Percentiles rank a stretch among this genome's conserved stretches.
Conservation (phyloP, 2,113 vertebrate species). For the Trachemys scripta region DNA sequence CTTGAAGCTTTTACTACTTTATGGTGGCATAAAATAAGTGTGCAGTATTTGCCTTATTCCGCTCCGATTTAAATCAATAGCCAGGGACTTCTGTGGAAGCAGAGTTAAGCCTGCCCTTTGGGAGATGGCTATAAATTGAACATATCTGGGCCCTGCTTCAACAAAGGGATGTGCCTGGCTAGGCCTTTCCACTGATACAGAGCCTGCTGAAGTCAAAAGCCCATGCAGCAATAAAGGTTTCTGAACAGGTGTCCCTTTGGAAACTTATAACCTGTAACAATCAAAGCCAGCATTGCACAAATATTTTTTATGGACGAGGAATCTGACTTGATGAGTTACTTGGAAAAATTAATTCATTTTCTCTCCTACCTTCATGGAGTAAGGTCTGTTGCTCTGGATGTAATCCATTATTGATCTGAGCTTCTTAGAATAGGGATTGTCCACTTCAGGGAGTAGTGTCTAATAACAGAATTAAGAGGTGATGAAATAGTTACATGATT, state of each 20-base stretch:
- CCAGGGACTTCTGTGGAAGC: background rate
- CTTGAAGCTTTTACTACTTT: background rate
- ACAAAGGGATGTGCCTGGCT: background rate
- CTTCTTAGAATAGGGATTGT: constrained; percentile 87
- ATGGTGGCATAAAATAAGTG: background rate
- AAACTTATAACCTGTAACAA: too few species aligned
- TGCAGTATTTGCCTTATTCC: background rate
- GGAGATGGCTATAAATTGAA: background rate
- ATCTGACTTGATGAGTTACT: background rate
- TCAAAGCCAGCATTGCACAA: background rate
- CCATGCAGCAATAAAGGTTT: background rate
- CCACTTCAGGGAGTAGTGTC: constrained; percentile 87
- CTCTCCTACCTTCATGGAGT: constrained; percentile 91
- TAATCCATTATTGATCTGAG: constrained; percentile 82
- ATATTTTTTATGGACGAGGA: background rate
- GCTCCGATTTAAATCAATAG: background rate
- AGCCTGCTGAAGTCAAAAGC: background rate
- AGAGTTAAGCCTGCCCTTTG: background rate
- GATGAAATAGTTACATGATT: background rate
- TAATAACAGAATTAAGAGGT: constrained; percentile 41
- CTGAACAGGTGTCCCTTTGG: background rate
- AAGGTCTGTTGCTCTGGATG: constrained; percentile 84
- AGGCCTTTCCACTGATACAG: background rate
- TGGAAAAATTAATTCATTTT: background rate
- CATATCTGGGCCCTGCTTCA: background rate